Evolutionary conservation across 2,113 vertebrate genomes (phyloP).

Genomic region (Melanostigma gelatinosum): DNA sequence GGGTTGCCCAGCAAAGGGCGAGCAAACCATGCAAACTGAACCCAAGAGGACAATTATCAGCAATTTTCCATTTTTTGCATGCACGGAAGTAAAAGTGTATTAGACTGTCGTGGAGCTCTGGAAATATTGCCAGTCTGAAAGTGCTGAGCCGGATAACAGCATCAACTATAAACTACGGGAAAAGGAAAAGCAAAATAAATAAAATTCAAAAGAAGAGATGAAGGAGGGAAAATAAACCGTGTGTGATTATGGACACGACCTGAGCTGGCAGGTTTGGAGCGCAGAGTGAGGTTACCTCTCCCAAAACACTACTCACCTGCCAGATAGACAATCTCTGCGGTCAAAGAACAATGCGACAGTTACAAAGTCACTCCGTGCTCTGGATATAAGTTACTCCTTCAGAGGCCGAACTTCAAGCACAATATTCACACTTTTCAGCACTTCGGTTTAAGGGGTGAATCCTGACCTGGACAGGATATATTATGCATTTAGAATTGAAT

Average conservation of each 20-base stretch:
- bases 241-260: conserved; percentile 67
- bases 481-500: not conserved
- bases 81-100: conserved; percentile 8
- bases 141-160: conserved; percentile 8
- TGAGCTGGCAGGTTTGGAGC: conserved; percentile 69
- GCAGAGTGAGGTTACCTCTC: conserved; percentile 72
- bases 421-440: conserved; percentile 45
- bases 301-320: conserved; percentile 86
- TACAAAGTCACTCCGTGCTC: conserved; percentile 66
- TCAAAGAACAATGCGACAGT: conserved; percentile 85
- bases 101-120: not conserved
- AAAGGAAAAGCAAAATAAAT: not conserved
- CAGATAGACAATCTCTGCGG: conserved; percentile 86
- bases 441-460: conserved; percentile 23
- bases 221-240: conserved; percentile 28
- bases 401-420: conserved; percentile 32
- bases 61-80: conserved; percentile 21
- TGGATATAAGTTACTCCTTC: not conserved
- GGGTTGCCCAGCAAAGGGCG: not conserved
- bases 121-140: conserved; percentile 7
- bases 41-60: not conserved
- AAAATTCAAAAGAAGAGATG: not conserved
- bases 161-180: not conserved
- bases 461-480: conserved; percentile 63
- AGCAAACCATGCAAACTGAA: conserved; percentile 49